Base-by-base conservation (phyloP, 2,888 invertebrate species). In the Orthonychiurus folsomi region DNA sequence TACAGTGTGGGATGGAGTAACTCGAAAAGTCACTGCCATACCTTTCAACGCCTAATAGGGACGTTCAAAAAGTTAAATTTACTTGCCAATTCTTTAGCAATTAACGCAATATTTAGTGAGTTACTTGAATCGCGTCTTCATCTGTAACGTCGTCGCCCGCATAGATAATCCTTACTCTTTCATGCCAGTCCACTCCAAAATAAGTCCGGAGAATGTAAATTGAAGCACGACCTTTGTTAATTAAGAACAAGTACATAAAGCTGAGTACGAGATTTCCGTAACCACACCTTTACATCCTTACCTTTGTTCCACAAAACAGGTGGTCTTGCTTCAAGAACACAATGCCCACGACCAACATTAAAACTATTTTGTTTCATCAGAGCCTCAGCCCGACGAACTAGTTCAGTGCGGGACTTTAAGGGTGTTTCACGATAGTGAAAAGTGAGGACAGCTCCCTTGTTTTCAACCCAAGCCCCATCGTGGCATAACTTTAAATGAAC, bases 221-320 rank as follows among this genome's bases (percentile, higher is more conserved):
- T 0, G 90, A 89, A 12, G 93, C 93, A 50, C 91, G 85, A 68
- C 86, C 89, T 77, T 93, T 92, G 77, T 93, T 89, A 48, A n/a
- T 48, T 48, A 12, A 12, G n/a, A 48, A 15, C 48, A 48, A 48
- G n/a, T n/a, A n/a, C n/a, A n/a, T n/a, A n/a, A n/a, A n/a, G n/a
- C n/a, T n/a, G n/a, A n/a, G n/a, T n/a, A n/a, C n/a, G n/a, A n/a
- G n/a, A n/a, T 48, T 48, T 48, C 48, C 12, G 48, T 48, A 48
- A 48, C n/a, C 48, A 15, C 48, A 15, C 48, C 12, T 15, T 48
- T 12, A 48, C n/a, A 12, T 48, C 12, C 48, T 48, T 48, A 48
- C 86, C 89, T 77, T 93, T 92, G 77, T 93, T 89, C 93, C 93
- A 93, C 74, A 88, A 84, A 0, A 93, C 91, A 0, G 91, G 92